Evolutionary conservation across 2,113 vertebrate genomes (phyloP).

Genomic region (Uria lomvia): DNA sequence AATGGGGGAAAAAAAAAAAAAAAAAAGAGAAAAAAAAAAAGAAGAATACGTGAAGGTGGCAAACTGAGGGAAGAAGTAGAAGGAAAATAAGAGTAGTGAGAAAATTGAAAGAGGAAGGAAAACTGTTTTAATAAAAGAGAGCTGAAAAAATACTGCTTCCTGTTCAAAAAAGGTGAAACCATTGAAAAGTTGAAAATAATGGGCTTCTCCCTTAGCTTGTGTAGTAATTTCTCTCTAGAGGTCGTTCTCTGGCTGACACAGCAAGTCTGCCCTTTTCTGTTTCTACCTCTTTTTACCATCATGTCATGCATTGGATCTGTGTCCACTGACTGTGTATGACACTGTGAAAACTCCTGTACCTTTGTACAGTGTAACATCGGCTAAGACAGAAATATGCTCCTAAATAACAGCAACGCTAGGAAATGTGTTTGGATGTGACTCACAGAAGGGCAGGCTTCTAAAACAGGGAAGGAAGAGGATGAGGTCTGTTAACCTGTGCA

Average conservation of each 20-base stretch:
- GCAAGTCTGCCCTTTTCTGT: neutral
- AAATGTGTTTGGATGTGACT: neutral
- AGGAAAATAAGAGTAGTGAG: neutral
- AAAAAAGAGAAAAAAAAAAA: neutral
- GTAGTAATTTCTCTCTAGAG: neutral
- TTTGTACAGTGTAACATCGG: neutral
- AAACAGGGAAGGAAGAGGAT: neutral
- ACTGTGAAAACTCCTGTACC: neutral
- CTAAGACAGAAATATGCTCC: neutral
- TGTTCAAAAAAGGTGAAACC: neutral
- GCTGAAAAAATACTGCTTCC: neutral
- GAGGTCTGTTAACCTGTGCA: neutral
- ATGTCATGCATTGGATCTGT: too few relatives aligned
- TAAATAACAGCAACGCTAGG: neutral
- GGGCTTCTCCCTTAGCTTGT: neutral
- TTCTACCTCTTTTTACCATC: neutral
- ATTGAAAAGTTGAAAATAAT: neutral
- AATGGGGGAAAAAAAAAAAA: neutral
- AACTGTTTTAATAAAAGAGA: neutral
- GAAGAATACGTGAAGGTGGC: neutral
- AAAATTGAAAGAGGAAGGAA: neutral
- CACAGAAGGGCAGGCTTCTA: neutral
- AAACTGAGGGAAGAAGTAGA: neutral
- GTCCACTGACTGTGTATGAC: neutral
- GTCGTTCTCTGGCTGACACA: neutral